Percentiles rank a stretch among this genome's conserved stretches.
phyloP scores from a whole-genome alignment of 2,888 invertebrate genomes.

The Scaptomyza polygonia region DNA sequence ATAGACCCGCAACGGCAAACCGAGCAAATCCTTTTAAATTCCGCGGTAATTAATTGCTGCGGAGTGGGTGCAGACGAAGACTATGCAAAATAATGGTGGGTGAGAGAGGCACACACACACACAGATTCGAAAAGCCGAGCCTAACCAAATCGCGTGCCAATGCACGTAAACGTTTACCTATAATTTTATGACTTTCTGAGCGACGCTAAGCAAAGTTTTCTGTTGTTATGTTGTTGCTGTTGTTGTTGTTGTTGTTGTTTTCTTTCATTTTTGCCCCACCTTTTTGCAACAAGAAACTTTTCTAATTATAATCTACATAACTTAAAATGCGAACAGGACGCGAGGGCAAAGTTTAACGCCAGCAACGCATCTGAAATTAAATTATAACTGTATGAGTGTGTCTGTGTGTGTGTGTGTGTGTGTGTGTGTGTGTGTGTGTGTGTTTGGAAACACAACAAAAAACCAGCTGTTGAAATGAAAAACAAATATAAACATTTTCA shows the following conservation, averaged over 20 bases:
- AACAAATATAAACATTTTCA: slow-evolving; percentile 33
- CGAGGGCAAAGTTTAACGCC: slow-evolving; percentile 69
- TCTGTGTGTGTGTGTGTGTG: slow-evolving; percentile 23
- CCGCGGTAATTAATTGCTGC: slow-evolving; percentile 68
- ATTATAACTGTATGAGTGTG: slow-evolving; percentile 52
- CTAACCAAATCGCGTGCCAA: slow-evolving; percentile 45
- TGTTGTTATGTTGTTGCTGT: slow-evolving; percentile 13
- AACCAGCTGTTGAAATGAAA: slow-evolving; percentile 72
- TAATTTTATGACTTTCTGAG: slow-evolving; percentile 77
- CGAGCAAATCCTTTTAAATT: slow-evolving; percentile 65
- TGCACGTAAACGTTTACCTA: slow-evolving; percentile 80
- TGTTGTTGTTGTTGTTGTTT: slow-evolving; percentile 27
- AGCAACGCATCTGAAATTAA: slow-evolving; percentile 75
- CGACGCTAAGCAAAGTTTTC: slow-evolving; percentile 38
- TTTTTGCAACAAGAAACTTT: slow-evolving; percentile 55
- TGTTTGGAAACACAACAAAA: slow-evolving; percentile 18
- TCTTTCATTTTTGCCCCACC: background rate
- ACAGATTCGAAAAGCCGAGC: background rate
- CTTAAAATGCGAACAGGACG: slow-evolving; percentile 74
- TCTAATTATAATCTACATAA: slow-evolving; percentile 80
- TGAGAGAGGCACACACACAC: too few species aligned
- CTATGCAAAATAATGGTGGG: slow-evolving; percentile 52
- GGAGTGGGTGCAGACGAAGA: background rate
- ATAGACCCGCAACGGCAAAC: slow-evolving; percentile 29
- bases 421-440: too few species aligned